phyloP scores from a whole-genome alignment of 2,797 vertebrate species.

The Sphenopsis melanotis region DNA sequence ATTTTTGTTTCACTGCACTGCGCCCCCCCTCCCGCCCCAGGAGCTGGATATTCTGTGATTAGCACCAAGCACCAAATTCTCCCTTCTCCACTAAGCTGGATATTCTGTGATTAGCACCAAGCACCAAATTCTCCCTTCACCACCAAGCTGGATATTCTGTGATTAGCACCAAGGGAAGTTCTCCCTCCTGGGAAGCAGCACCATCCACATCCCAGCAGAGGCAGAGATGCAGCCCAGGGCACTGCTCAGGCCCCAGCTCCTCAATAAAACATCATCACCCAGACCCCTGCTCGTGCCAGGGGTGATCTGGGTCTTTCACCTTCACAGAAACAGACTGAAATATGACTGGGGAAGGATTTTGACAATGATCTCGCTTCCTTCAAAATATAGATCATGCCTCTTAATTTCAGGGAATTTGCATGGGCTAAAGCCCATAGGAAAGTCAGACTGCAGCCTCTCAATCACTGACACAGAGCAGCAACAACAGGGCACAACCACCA shows the following conservation, averaged over 20 bases:
- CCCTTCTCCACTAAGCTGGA: no score
- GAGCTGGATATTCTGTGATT: neutral
- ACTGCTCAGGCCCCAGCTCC: accelerated
- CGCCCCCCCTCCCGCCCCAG: neutral
- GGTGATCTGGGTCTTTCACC: neutral
- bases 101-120: no score
- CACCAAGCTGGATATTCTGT: no score
- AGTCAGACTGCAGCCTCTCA: neutral
- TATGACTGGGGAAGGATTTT: neutral
- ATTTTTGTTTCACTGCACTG: neutral
- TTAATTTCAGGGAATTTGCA: neutral
- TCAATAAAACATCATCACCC: neutral
- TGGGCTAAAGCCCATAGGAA: neutral
- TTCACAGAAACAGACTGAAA: neutral
- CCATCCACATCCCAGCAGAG: accelerated
- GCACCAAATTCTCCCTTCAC: no score
- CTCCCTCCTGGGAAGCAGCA: neutral
- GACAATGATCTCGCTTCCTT: neutral
- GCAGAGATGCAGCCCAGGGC: neutral
- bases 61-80: neutral
- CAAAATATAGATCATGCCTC: accelerated
- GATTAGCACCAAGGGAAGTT: neutral
- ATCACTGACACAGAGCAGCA: neutral
- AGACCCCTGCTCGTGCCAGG: neutral
- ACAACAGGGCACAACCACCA: neutral